Evolutionary conservation across 2,113 vertebrate species (phyloP).

Genomic region (Azemiops feae): DNA sequence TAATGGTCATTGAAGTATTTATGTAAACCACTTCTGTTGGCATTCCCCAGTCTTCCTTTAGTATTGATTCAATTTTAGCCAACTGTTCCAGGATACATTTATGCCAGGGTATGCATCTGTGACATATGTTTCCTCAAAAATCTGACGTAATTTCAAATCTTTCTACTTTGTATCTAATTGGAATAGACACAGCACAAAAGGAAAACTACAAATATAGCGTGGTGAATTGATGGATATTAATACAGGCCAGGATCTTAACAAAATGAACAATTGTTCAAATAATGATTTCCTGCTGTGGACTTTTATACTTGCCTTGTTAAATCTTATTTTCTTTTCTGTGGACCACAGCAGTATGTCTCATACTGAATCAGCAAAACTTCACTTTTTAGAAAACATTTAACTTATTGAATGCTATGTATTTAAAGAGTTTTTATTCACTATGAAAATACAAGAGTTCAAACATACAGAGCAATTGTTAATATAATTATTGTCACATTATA

Average conservation of each 20-base stretch:
- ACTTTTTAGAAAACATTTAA: constrained; percentile 57
- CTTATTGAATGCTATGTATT: constrained; percentile 41
- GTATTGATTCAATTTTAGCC: constrained; percentile 54
- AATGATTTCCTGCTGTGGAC: constrained; percentile 75
- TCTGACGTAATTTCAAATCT: constrained; percentile 49
- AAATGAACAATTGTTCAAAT: constrained; percentile 74
- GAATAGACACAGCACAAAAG: constrained; percentile 59
- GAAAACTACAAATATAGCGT: constrained; percentile 66
- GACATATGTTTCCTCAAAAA: constrained; percentile 53
- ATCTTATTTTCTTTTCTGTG: constrained; percentile 80
- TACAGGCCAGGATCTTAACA: constrained; percentile 64
- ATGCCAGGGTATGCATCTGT: constrained; percentile 59
- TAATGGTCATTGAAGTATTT: constrained; percentile 62
- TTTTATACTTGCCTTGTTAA: constrained; percentile 77
- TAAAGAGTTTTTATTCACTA: constrained; percentile 3
- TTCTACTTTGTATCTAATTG: constrained; percentile 66
- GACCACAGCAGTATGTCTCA: constrained; percentile 69
- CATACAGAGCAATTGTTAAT: constrained; percentile 32
- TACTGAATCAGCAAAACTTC: constrained; percentile 72
- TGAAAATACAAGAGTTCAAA: constrained; percentile 47
- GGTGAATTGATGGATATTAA: constrained; percentile 54
- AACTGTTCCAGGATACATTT: constrained; percentile 28
- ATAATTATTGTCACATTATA: constrained; percentile 35
- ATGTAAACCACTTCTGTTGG: constrained; percentile 61
- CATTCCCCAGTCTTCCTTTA: constrained; percentile 53